Percentiles rank a stretch among this genome's conserved stretches.
Evolutionary conservation across 2,113 vertebrate genomes (phyloP).

Genomic region (Malaclemys terrapin): DNA sequence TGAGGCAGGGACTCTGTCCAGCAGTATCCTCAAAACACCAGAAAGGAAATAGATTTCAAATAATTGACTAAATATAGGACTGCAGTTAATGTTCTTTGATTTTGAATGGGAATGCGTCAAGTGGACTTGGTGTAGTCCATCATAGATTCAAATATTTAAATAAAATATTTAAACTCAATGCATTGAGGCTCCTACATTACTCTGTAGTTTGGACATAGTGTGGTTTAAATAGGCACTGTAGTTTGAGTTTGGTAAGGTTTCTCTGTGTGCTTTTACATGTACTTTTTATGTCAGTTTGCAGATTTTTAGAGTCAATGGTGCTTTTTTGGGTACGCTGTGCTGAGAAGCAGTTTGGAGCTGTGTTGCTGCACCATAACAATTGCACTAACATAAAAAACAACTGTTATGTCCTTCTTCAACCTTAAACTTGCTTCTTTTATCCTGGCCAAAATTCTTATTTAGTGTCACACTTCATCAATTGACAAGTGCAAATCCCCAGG

Average conservation of each 20-base stretch:
- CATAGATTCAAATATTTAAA: not conserved
- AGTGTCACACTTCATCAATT: not conserved
- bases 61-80: not conserved
- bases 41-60: not conserved
- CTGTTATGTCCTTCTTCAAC: not conserved
- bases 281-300: not conserved
- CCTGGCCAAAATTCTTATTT: not conserved
- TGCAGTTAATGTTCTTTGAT: not conserved
- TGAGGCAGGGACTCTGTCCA: not conserved
- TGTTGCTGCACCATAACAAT: not conserved
- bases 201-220: not conserved
- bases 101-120: not conserved
- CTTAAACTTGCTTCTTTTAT: not conserved
- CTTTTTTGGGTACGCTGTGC: not conserved
- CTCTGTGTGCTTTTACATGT: not conserved
- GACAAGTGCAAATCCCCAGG: not conserved
- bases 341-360: not conserved
- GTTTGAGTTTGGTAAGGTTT: not conserved
- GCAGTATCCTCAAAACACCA: not conserved
- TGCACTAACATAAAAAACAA: too few relatives aligned
- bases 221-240: not conserved
- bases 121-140: not conserved
- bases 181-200: not conserved
- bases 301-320: not conserved
- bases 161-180: not conserved